phyloP scores from a whole-genome alignment of 2,888 invertebrate species.

The Achlya flavicornis region DNA sequence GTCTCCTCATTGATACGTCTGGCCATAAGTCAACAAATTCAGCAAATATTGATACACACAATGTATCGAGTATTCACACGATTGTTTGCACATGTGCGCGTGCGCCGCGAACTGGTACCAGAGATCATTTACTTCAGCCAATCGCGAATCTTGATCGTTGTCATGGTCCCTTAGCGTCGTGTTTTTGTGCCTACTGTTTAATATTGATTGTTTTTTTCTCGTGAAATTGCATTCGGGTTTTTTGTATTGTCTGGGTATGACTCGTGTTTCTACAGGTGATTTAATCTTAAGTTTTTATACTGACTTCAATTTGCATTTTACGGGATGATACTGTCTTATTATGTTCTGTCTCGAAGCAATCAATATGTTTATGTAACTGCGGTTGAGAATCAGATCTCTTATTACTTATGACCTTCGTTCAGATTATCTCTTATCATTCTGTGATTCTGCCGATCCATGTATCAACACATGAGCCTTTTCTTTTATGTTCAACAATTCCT shows the following conservation, averaged over 20 bases:
- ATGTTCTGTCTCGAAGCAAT: no score
- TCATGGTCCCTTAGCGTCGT: neutral
- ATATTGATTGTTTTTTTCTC: neutral
- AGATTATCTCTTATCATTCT: no score
- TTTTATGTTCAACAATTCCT: no score
- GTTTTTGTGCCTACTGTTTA: neutral
- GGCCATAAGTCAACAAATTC: neutral
- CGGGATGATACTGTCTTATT: no score
- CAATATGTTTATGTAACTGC: no score
- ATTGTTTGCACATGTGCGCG: slow-evolving; percentile 1
- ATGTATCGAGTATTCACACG: neutral
- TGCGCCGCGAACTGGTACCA: neutral
- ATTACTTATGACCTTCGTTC: no score
- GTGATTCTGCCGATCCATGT: no score
- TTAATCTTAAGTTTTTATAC: neutral
- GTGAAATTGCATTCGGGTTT: neutral
- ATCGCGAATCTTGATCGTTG: neutral
- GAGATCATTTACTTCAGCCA: neutral
- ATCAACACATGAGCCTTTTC: no score
- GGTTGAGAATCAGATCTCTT: no score
- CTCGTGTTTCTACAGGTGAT: neutral
- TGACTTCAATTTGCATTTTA: no score
- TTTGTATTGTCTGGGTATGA: neutral
- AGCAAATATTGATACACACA: neutral
- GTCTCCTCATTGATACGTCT: neutral